Conservation (phyloP, 2,797 vertebrate genomes). For the Platyrinchus mystaceus region DNA sequence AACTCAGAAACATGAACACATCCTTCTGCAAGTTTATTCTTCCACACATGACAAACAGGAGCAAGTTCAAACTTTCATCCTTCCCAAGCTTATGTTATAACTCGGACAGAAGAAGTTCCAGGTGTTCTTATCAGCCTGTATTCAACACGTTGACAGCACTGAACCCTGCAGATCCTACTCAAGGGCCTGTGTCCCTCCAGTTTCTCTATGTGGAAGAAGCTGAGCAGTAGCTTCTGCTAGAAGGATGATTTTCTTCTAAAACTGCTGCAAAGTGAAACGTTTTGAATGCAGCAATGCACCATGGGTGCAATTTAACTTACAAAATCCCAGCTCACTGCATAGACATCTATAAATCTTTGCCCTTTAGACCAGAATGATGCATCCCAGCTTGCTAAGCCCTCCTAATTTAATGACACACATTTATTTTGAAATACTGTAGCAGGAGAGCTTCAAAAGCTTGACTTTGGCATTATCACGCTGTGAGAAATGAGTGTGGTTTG, state of each 20-base stretch:
- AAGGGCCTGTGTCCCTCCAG: not conserved
- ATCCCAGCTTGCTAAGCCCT: not conserved
- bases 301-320: not conserved
- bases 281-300: not conserved
- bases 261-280: not conserved
- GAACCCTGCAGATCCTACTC: not conserved
- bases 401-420: not conserved
- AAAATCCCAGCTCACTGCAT: not conserved
- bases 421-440: constrained; percentile 28
- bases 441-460: constrained; percentile 16
- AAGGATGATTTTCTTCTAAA: not conserved
- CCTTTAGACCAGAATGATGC: not conserved
- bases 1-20: not conserved
- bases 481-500: constrained; percentile 35
- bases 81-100: not conserved
- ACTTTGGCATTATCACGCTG: not conserved
- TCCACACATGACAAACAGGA: not conserved
- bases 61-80: not conserved
- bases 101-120: not conserved
- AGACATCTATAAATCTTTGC: not conserved
- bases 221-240: not conserved
- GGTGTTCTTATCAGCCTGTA: not conserved
- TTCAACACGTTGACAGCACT: not conserved
- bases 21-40: not conserved
- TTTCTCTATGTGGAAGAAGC: not conserved